Percentiles rank a stretch among this genome's conserved stretches.
These are phyloP conservation scores for Microcebus murinus DNA, from an alignment of 2,113 vertebrate genomes.

Conservation along the genomic window DNA sequence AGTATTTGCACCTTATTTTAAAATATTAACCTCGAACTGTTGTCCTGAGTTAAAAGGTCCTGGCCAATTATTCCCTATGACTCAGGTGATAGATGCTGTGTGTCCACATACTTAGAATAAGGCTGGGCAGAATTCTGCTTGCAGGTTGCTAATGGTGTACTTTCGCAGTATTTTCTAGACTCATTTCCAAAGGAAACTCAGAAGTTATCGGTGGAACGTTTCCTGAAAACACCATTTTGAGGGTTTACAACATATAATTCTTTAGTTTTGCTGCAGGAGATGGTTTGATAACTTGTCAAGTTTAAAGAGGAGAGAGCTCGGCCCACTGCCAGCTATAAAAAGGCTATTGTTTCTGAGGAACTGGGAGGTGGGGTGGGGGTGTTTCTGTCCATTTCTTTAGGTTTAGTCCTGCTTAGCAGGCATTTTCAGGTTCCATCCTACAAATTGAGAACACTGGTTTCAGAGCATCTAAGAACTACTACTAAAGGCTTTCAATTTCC, in stretches of 20 bases:
- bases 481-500: background rate
- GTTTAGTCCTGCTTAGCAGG: background rate
- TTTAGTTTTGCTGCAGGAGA: constrained; percentile 33
- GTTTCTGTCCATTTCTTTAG: background rate
- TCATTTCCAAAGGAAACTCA: background rate
- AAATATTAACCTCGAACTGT: constrained; percentile 3
- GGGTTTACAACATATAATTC: background rate
- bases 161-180: background rate
- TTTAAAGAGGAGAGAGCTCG: background rate
- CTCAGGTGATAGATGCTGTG: background rate
- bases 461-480: background rate
- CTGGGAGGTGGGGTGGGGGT: background rate
- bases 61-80: background rate
- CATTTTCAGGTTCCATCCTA: background rate
- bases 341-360: background rate
- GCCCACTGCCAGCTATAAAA: background rate
- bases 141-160: background rate
- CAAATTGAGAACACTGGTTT: background rate
- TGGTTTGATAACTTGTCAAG: background rate
- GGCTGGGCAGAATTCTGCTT: background rate
- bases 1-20: background rate
- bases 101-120: background rate
- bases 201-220: background rate
- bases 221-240: background rate
- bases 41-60: constrained; percentile 11